Base-by-base conservation (phyloP, 2,888 invertebrate species). In the Eilema sororculum region DNA sequence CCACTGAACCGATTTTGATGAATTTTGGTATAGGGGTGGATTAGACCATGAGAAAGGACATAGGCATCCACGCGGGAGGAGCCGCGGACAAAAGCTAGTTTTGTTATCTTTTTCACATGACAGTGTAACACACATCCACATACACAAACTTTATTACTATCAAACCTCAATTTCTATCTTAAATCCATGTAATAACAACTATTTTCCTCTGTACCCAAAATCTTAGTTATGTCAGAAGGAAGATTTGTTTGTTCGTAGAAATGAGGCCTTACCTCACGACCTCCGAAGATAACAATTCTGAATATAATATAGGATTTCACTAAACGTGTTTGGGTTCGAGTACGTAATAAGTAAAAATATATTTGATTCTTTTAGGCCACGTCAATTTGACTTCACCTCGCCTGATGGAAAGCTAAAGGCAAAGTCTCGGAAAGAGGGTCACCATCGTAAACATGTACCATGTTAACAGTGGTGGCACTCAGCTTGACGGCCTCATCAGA, bases 161-260 rank as follows among this genome's bases (percentile, higher is more conserved):
- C 28, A 52, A 41, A 5, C 8, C 10, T 24, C 0, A 75, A 71
- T 76, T 60, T 28, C 13, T 68, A 24, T 72, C 72, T 30, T 80
- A 76, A 0, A 0, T 0, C 13, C 20, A 22, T 4, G 13, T 0
- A 0, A 0, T 72, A 76, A 66, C 73, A 75, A 70, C 5, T 13
- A 74, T 57, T 56, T 73, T 78, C 8, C 59, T 0, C 20, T 69
- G 62, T 3, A 3, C 10, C 8, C 22, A 10, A 9, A 4, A 9
- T 25, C 37, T 65, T 65, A 75, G 63, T 76, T 73, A 74, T 75
- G 73, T 69, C 72, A 74, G 67, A 64, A 75, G 78, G 79, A 73
- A 84, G 86, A 87, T 87, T 87, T 85, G 86, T 81, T 76, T 64
- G 78, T 88, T 88, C 88, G 78, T 79, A 86, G 88, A 88, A 88